Percentiles rank a stretch among this genome's conserved stretches.
Conservation (phyloP, 1,140 invertebrate species). For the Phortica variegata region DNA sequence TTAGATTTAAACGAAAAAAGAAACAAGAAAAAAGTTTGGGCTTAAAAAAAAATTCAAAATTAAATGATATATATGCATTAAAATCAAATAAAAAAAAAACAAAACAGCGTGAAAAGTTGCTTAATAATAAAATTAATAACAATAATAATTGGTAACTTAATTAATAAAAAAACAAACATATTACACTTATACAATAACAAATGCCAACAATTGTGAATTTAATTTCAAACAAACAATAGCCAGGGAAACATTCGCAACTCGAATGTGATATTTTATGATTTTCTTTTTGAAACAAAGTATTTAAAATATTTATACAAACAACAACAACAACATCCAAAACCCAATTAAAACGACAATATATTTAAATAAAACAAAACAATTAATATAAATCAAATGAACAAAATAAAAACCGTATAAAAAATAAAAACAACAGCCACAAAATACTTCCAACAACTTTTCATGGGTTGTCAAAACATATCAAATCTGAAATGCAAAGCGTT, state of each 20-base stretch:
- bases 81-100: slow-evolving; percentile 34
- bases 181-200: slow-evolving; percentile 32
- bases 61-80: slow-evolving; percentile 53
- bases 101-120: slow-evolving; percentile 14
- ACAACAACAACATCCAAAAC: slow-evolving; percentile 28
- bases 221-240: slow-evolving; percentile 57
- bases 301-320: slow-evolving; percentile 30
- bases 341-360: slow-evolving; percentile 46
- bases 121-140: slow-evolving; percentile 42
- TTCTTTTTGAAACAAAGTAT: slow-evolving; percentile 37
- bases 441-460: slow-evolving; percentile 50
- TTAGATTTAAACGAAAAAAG: slow-evolving; percentile 16
- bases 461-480: slow-evolving; percentile 57
- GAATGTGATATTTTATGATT: slow-evolving; percentile 57
- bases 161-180: slow-evolving; percentile 25
- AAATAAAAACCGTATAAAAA: slow-evolving; percentile 12
- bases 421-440: slow-evolving; percentile 34
- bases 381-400: slow-evolving; percentile 10
- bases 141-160: slow-evolving; percentile 38
- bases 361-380: slow-evolving; percentile 11
- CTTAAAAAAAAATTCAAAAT: slow-evolving; percentile 38
- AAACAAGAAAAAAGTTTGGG: slow-evolving; percentile 18
- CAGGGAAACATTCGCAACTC: slow-evolving; percentile 57
- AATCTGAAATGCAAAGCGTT: slow-evolving; percentile 16
- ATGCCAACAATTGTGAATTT: slow-evolving; percentile 38